phyloP scores from a whole-genome alignment of 2,797 vertebrate genomes.

The Epinephelus coioides region DNA sequence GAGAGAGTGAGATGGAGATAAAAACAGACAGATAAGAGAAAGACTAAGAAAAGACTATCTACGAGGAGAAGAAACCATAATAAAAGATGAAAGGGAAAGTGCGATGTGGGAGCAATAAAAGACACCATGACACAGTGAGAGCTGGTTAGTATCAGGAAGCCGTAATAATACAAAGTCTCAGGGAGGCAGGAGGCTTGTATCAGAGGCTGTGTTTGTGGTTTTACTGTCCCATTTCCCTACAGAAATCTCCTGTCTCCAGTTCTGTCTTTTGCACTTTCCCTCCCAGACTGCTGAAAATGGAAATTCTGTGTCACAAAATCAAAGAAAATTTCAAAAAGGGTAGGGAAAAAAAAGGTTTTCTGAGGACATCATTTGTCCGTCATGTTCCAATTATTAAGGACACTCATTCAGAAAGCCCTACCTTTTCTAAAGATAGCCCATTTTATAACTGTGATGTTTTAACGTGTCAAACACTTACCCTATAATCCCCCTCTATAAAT shows the following conservation, averaged over 20 bases:
- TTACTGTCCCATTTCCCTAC: conserved; percentile 37
- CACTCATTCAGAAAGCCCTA: neutral
- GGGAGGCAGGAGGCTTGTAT: conserved; percentile 46
- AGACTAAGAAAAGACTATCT: conserved; percentile 50
- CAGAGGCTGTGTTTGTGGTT: conserved; percentile 28
- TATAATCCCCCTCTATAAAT: conserved; percentile 28
- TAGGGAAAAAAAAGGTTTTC: neutral
- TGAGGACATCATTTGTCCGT: conserved; percentile 15
- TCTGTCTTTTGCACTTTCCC: conserved; percentile 20
- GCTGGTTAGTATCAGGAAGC: conserved; percentile 65
- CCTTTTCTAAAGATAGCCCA: neutral
- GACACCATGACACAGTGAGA: conserved; percentile 43
- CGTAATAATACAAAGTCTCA: conserved; percentile 46
- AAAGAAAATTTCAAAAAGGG: neutral
- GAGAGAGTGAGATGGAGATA: conserved; percentile 27
- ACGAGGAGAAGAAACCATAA: conserved; percentile 45
- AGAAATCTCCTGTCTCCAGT: conserved; percentile 32
- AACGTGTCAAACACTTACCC: conserved; percentile 17
- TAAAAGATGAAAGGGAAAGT: conserved; percentile 67
- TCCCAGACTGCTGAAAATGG: neutral
- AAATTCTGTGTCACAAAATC: neutral
- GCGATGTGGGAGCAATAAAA: conserved; percentile 55
- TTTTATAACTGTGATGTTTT: neutral
- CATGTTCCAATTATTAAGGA: conserved; percentile 1
- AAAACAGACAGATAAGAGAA: conserved; percentile 55